A percentile compares a stretch with the other conserved stretches of the same genome.
phyloP scores from a whole-genome alignment of 2,113 vertebrate species.

The Pelobates fuscus region DNA sequence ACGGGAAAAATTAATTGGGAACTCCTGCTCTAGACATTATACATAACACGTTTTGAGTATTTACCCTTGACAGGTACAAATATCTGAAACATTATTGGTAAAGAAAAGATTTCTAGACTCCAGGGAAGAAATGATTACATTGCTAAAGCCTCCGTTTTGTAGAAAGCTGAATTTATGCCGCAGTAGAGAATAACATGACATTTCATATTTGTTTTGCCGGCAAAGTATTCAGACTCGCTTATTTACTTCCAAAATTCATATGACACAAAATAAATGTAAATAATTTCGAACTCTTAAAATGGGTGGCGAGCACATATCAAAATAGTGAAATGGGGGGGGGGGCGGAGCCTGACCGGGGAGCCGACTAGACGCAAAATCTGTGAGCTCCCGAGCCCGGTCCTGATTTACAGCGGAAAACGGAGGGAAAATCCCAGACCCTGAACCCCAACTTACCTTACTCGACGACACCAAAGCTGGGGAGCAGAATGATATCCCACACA shows the following conservation, averaged over 20 bases:
- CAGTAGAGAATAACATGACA: background rate
- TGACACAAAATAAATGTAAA: background rate
- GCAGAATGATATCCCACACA: too few relatives aligned
- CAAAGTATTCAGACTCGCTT: background rate
- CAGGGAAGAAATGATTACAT: background rate
- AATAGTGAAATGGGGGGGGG: background rate
- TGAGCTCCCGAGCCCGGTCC: too few relatives aligned
- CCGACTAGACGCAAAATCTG: too few relatives aligned
- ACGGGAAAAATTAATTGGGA: too few relatives aligned
- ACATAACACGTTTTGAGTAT: background rate
- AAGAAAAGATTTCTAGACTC: background rate
- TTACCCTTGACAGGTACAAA: background rate
- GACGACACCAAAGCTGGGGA: too few relatives aligned
- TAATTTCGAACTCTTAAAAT: background rate
- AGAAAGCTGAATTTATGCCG: background rate
- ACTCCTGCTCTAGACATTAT: too few relatives aligned
- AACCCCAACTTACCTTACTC: too few relatives aligned
- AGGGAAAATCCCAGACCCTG: too few relatives aligned
- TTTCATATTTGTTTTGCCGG: constrained; percentile 3
- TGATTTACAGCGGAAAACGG: too few relatives aligned
- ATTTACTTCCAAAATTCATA: background rate
- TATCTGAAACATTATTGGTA: background rate
- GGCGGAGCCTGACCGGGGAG: too few relatives aligned
- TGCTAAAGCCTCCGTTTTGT: background rate
- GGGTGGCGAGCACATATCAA: background rate